These are phyloP conservation scores for Cyclura pinguis DNA, from an alignment of 2,797 vertebrate species.

Conservation along the genomic window DNA sequence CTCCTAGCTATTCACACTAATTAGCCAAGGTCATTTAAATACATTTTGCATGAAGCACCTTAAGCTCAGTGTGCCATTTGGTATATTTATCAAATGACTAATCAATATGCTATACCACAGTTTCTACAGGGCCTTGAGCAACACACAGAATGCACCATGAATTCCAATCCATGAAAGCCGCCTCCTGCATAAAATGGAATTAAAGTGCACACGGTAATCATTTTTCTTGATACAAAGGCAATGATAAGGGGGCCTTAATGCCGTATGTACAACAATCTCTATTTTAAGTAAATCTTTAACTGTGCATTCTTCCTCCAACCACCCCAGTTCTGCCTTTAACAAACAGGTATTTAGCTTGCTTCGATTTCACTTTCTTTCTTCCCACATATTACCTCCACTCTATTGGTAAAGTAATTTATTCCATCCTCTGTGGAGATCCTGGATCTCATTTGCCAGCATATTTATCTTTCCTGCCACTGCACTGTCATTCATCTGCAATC, in stretches of 20 bases:
- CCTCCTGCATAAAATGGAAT: conserved; percentile 75
- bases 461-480: conserved; percentile 86
- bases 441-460: conserved; percentile 86
- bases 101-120: conserved; percentile 83
- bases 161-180: conserved; percentile 77
- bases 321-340: conserved; percentile 63
- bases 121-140: conserved; percentile 73
- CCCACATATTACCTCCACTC: conserved; percentile 79
- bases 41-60: conserved; percentile 82
- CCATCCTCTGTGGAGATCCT: conserved; percentile 82
- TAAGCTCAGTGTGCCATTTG: conserved; percentile 77
- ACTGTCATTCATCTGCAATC: conserved; percentile 85
- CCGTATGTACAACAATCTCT: conserved; percentile 59
- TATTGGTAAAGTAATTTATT: conserved; percentile 87
- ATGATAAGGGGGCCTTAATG: conserved; percentile 63
- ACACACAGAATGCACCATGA: conserved; percentile 70
- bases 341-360: conserved; percentile 78
- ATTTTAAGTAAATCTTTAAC: conserved; percentile 76
- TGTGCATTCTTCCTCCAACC: conserved; percentile 58
- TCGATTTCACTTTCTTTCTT: conserved; percentile 81
- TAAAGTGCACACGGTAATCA: conserved; percentile 67
- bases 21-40: conserved; percentile 83
- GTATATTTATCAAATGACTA: conserved; percentile 84
- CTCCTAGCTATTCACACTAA: conserved; percentile 76
- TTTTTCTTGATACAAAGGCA: conserved; percentile 65